Evolutionary conservation across 92 coral and sea anemone species (phyloP).

Genomic region (Palythoa grandis): DNA sequence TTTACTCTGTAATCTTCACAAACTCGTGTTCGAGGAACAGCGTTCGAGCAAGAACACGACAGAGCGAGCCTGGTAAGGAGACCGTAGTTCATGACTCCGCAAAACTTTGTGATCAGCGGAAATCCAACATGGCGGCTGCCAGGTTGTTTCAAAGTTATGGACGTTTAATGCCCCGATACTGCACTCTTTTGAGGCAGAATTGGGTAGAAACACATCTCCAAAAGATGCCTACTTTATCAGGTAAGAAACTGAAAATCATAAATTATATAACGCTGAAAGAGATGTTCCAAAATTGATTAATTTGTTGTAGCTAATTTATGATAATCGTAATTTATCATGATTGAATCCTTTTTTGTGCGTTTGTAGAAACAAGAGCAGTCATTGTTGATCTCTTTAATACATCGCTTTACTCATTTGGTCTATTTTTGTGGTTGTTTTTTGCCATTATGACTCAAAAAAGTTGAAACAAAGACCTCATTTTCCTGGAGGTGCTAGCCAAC

Average conservation of each 20-base stretch:
- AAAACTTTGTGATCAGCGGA: neutral
- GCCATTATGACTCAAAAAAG: too few relatives aligned
- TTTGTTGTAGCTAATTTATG: too few relatives aligned
- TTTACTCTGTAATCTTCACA: neutral
- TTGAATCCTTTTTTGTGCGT: too few relatives aligned
- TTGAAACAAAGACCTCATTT: too few relatives aligned
- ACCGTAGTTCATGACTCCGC: neutral
- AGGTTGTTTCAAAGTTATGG: constrained; percentile 2
- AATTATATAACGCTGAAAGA: too few relatives aligned
- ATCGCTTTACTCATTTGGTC: too few relatives aligned
- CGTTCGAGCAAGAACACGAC: neutral
- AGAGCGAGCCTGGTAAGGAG: neutral
- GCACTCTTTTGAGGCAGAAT: neutral
- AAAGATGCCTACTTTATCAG: neutral
- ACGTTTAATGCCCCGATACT: neutral
- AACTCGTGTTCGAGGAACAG: neutral
- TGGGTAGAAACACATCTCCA: neutral
- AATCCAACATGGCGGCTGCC: neutral
- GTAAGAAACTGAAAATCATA: neutral
- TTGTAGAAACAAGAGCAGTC: too few relatives aligned
- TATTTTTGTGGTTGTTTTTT: too few relatives aligned
- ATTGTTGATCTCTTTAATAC: too few relatives aligned
- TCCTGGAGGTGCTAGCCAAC: too few relatives aligned
- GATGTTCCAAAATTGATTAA: too few relatives aligned
- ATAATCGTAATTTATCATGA: too few relatives aligned